Evolutionary conservation across 2,797 vertebrate species (phyloP).

Genomic region (Phoebastria nigripes): DNA sequence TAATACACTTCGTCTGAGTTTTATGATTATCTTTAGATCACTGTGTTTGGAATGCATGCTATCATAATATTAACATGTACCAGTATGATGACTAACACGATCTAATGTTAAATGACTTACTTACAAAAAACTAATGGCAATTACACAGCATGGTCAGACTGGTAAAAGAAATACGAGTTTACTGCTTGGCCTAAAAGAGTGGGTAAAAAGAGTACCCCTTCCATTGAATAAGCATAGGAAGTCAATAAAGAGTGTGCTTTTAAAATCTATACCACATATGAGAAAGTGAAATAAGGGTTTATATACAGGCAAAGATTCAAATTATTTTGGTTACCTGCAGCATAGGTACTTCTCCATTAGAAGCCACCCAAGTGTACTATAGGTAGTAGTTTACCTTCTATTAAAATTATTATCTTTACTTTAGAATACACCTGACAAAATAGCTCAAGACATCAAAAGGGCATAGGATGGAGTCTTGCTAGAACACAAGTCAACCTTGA

Average conservation of each 20-base stretch:
- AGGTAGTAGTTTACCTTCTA: not conserved
- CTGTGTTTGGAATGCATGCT: not conserved
- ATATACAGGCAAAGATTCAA: not conserved
- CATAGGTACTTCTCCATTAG: not conserved
- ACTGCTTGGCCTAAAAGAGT: not conserved
- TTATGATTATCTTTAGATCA: not conserved
- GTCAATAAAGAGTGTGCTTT: not conserved
- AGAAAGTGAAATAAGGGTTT: conserved; percentile 18
- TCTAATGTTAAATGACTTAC: not conserved
- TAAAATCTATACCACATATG: not conserved
- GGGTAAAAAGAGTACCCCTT: not conserved
- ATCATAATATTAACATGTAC: not conserved
- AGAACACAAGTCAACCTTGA: not conserved
- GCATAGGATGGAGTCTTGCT: not conserved
- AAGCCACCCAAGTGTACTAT: not conserved
- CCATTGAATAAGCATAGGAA: not conserved
- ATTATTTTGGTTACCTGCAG: conserved; percentile 14
- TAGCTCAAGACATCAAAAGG: not conserved
- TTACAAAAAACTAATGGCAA: not conserved
- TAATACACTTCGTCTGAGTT: not conserved
- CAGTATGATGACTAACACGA: not conserved
- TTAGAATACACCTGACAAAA: not conserved
- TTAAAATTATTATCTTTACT: not conserved
- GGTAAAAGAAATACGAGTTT: not conserved
- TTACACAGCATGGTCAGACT: not conserved